Evolutionary conservation across 2,797 vertebrate genomes (phyloP).

Genomic region (Pseudochaenichthys georgianus): DNA sequence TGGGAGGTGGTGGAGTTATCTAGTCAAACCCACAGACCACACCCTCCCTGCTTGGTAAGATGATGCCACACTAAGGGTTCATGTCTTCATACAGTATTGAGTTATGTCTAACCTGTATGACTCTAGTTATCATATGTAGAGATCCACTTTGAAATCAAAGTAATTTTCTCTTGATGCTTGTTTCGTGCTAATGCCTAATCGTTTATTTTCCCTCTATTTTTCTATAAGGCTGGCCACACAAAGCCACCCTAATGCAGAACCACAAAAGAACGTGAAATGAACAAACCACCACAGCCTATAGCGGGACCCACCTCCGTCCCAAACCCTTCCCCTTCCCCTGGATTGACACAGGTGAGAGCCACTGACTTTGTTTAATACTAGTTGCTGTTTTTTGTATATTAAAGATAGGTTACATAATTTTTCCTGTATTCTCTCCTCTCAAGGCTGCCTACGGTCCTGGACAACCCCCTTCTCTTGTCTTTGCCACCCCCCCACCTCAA

Average conservation of each 20-base stretch:
- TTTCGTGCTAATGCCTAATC: background rate
- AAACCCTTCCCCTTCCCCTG: constrained; percentile 95
- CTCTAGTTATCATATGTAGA: background rate
- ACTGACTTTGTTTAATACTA: background rate
- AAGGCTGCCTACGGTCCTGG: constrained; percentile 94
- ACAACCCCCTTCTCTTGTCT: constrained; percentile 95
- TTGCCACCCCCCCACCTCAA: constrained; percentile 90
- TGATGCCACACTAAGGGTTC: constrained; percentile 38
- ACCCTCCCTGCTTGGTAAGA: constrained; percentile 64
- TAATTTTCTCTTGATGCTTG: background rate
- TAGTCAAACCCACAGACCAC: constrained; percentile 69
- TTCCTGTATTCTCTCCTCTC: constrained; percentile 11
- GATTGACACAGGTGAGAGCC: constrained; percentile 93
- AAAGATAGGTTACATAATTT: background rate
- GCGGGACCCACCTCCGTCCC: constrained; percentile 94
- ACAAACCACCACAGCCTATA: constrained; percentile 99
- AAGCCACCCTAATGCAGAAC: constrained; percentile 96
- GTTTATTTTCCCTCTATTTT: constrained; percentile 3
- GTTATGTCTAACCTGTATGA: constrained; percentile 10
- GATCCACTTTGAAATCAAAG: background rate
- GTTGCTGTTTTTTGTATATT: constrained; percentile 9
- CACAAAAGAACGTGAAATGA: constrained; percentile 99
- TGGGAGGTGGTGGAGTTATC: constrained; percentile 68
- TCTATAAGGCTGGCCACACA: constrained; percentile 86
- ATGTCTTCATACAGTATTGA: constrained; percentile 4